Percentiles rank a stretch among this genome's conserved stretches.
These are phyloP conservation scores for Meiosimyza platycephala DNA, from an alignment of 2,888 invertebrate genomes.

Conservation along the genomic window DNA sequence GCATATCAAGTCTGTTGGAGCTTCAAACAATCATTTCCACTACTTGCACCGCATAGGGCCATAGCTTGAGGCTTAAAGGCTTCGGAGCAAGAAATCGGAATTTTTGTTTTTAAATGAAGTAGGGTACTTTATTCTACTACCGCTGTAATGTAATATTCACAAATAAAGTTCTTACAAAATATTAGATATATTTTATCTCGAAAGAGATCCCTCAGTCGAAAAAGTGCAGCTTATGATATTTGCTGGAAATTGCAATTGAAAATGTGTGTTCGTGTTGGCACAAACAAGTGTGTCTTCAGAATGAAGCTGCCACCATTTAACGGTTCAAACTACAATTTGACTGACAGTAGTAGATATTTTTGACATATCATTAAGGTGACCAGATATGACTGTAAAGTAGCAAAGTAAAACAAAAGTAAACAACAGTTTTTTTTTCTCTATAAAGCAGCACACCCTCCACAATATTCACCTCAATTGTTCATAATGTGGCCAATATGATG, in stretches of 20 bases:
- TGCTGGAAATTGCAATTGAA: slow-evolving; percentile 36
- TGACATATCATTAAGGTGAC: slow-evolving; percentile 14
- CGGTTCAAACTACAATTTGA: slow-evolving; percentile 46
- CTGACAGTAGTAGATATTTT: slow-evolving; percentile 36
- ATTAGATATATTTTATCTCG: too few relatives aligned
- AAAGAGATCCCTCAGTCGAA: background rate
- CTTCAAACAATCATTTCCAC: too few relatives aligned
- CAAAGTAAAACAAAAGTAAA: too few relatives aligned
- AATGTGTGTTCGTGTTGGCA: slow-evolving; percentile 31
- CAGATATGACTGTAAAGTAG: slow-evolving; percentile 10
- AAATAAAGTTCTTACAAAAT: too few relatives aligned
- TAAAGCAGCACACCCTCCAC: background rate
- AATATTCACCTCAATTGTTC: slow-evolving; percentile 18
- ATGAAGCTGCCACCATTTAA: slow-evolving; percentile 44
- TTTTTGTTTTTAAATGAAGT: too few relatives aligned
- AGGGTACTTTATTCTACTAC: too few relatives aligned
- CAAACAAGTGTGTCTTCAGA: slow-evolving; percentile 42
- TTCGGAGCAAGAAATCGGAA: too few relatives aligned
- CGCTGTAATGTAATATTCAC: too few relatives aligned
- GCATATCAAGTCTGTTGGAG: too few relatives aligned
- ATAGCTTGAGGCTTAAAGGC: too few relatives aligned
- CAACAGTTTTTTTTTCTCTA: too few relatives aligned
- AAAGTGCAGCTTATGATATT: background rate
- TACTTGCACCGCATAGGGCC: too few relatives aligned
- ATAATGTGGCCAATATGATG: background rate